Base-by-base conservation (phyloP, 2,888 invertebrate genomes). In the Thera britannica region DNA sequence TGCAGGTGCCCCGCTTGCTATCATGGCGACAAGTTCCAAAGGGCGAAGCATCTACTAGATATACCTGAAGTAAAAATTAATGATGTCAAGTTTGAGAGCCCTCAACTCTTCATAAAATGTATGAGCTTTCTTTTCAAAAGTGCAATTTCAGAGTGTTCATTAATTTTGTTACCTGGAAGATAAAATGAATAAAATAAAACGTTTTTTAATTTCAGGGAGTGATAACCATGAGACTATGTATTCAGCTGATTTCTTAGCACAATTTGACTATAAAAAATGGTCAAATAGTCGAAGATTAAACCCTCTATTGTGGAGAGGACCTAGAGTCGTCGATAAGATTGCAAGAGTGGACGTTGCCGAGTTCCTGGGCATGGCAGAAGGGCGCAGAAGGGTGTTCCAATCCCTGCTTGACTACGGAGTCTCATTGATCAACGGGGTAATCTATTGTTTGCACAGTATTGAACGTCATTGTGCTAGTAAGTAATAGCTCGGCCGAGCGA, bases 1-100 rank as follows among this genome's bases (percentile, higher is more conserved):
- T 55, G 2, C 79, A 95, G 95, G 68, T 96, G 96, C 80, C 66
- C 81, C 0, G 78, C 84, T 44, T 97, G 96, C 75, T 96, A 95
- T 79, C 95, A 95, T 77, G 78, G 83, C 0, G 85, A 86, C 41
- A 96, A 95, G 0, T 92, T 92, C 70, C 96, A 96, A 84, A 94
- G 95, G 75, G 94, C 92, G 62, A 86, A 89, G 44, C 95, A 95
- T 82, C 85, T 96, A 57, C 75, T 95, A 52, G 92, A 95, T 35
- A 88, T 96, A 57, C 94, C 95, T 0, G 89, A 95, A 66, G 86
- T 94, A 0, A 81, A 77, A 46, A 90, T 95, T 0, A 57, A 76
- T 5, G 72, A 79, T 0, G 79, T 90, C 1, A 68, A 72, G 8
- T 83, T 90, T 60, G 77, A 85, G 23, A 84, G 86, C 1, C 77